phyloP scores from a whole-genome alignment of 2,888 invertebrate genomes.

The Eupithecia subumbrata region DNA sequence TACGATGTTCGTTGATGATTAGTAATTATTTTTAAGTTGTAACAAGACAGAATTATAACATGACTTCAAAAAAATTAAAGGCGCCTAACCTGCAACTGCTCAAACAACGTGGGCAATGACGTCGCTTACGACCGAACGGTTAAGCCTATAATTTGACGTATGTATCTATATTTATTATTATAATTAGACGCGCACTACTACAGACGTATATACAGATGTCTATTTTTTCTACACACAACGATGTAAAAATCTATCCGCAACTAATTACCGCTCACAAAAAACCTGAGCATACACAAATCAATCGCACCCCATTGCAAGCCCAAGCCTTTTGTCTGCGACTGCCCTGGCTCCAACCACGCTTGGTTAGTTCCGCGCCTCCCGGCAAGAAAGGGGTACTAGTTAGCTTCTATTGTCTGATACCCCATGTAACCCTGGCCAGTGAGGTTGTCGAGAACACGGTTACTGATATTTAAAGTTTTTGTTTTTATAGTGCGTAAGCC shows the following conservation, averaged over 20 bases:
- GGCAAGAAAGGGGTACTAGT: conserved; percentile 84
- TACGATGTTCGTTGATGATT: background rate
- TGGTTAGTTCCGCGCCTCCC: conserved; percentile 81
- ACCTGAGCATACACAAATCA: conserved; percentile 12
- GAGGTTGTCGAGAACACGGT: conserved; percentile 53
- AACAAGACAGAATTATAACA: background rate
- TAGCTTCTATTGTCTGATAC: conserved; percentile 80
- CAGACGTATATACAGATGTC: background rate
- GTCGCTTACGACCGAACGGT: too few relatives aligned
- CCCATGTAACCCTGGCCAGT: conserved; percentile 51
- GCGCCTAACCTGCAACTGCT: background rate
- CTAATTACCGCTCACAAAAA: conserved; percentile 12
- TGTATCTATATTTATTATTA: too few relatives aligned
- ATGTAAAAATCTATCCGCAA: background rate
- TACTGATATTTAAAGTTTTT: conserved; percentile 63
- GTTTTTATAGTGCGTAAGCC: too few relatives aligned
- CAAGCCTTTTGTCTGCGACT: conserved; percentile 49
- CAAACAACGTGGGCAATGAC: too few relatives aligned
- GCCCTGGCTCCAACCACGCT: conserved; percentile 76
- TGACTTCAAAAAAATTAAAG: background rate
- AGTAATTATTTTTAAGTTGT: background rate
- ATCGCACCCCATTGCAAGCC: conserved; percentile 12
- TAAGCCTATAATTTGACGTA: background rate
- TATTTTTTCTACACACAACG: background rate
- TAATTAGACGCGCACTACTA: background rate